Evolutionary conservation across 37 sponge, comb jelly and placozoan genomes (phyloP).

Genomic region (Tethya wilhelma): DNA sequence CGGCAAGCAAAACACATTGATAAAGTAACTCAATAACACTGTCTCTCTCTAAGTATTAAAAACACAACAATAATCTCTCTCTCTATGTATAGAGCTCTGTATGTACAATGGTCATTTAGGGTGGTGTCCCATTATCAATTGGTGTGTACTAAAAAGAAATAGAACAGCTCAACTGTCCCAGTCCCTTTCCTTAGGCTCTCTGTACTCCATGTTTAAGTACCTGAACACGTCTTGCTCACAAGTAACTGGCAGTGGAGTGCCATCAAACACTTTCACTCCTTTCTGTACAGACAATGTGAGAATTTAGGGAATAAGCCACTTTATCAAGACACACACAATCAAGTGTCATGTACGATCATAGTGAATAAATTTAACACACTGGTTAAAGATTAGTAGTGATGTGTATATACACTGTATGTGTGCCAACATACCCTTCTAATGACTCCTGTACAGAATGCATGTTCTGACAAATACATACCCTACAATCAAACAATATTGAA

Average conservation of each 20-base stretch:
- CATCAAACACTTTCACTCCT: conserved; percentile 73
- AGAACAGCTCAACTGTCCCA: conserved; percentile 51
- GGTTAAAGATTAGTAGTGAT: not conserved
- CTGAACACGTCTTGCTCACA: conserved; percentile 81
- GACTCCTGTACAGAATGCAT: conserved; percentile 70
- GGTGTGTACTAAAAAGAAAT: not conserved
- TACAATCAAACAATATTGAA: conserved; percentile 13
- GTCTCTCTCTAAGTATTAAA: too few relatives aligned
- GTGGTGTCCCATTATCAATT: too few relatives aligned
- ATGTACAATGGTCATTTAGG: too few relatives aligned
- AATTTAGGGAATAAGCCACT: not conserved
- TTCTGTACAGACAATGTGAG: conserved; percentile 38
- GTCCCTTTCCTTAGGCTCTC: conserved; percentile 83
- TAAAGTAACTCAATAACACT: too few relatives aligned
- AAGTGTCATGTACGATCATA: not conserved
- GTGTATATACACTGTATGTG: too few relatives aligned
- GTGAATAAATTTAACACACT: not conserved
- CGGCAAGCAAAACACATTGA: too few relatives aligned
- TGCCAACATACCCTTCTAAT: conserved; percentile 73
- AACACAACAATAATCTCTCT: too few relatives aligned
- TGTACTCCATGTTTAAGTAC: conserved; percentile 61
- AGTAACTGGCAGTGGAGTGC: conserved; percentile 76
- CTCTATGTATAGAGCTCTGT: too few relatives aligned
- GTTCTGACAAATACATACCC: conserved; percentile 89
- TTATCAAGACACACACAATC: not conserved